Conservation (phyloP, 2,797 vertebrate genomes). For the Masticophis lateralis region DNA sequence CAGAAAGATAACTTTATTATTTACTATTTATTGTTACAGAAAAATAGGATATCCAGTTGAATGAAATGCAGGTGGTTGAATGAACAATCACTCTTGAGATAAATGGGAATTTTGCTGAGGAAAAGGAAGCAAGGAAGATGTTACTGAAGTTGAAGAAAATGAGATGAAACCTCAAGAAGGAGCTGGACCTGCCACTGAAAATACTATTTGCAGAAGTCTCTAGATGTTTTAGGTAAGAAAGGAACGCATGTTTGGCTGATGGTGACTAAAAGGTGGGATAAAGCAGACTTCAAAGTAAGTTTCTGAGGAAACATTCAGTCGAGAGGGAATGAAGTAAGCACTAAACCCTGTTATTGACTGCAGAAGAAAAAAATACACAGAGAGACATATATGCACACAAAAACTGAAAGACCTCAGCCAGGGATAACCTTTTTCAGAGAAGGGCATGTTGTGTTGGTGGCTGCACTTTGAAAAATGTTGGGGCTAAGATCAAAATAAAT, state of each 20-base stretch:
- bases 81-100: neutral
- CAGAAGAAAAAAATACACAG: neutral
- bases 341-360: neutral
- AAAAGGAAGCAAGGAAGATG: neutral
- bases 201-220: neutral
- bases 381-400: neutral
- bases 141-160: neutral
- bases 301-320: neutral
- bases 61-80: neutral
- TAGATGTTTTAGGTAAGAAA: neutral
- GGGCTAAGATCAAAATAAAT: neutral
- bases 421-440: neutral
- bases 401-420: neutral
- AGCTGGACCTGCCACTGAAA: neutral
- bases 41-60: neutral
- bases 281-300: neutral
- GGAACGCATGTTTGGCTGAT: neutral
- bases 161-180: neutral
- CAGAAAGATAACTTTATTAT: neutral
- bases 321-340: neutral
- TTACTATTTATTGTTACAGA: neutral
- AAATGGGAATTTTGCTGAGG: neutral
- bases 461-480: neutral
- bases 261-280: neutral
- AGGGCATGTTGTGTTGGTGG: neutral